Percentiles rank a stretch among this genome's conserved stretches.
phyloP scores from a whole-genome alignment of 2,888 invertebrate species.

The Unio pictorum region DNA sequence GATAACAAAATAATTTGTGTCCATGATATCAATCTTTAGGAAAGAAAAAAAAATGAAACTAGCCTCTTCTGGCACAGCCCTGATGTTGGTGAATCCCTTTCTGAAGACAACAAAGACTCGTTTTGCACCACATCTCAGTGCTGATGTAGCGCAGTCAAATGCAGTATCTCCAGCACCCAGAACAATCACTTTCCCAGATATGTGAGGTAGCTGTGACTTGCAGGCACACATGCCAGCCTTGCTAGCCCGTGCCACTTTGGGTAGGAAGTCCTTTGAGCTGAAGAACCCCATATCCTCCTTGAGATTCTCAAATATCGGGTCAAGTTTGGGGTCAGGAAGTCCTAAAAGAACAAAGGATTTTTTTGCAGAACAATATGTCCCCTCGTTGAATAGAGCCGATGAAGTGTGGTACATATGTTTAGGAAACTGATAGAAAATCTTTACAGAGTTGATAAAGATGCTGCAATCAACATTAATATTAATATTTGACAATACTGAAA shows the following conservation, averaged over 20 bases:
- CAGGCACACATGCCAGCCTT: slow-evolving; percentile 92
- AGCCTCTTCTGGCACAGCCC: slow-evolving; percentile 98
- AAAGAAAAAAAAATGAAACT: neutral
- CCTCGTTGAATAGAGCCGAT: no score
- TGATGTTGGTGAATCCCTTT: slow-evolving; percentile 93
- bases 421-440: no score
- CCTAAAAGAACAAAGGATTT: slow-evolving; percentile 76
- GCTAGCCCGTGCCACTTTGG: slow-evolving; percentile 88
- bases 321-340: slow-evolving; percentile 89
- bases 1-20: no score
- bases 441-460: no score
- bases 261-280: slow-evolving; percentile 95
- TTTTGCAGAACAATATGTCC: no score
- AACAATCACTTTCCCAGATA: slow-evolving; percentile 90
- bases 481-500: no score
- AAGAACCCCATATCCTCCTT: slow-evolving; percentile 89
- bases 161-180: slow-evolving; percentile 98
- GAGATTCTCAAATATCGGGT: slow-evolving; percentile 80
- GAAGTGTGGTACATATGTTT: no score
- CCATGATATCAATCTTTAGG: no score
- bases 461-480: no score
- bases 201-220: slow-evolving; percentile 80
- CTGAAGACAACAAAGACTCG: slow-evolving; percentile 95
- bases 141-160: slow-evolving; percentile 99
- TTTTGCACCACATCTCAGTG: slow-evolving; percentile 92